Evolutionary conservation across 2,797 vertebrate genomes (phyloP), one percentile per base, ranked within the genome.

Genomic region (Labroides dimidiatus): DNA sequence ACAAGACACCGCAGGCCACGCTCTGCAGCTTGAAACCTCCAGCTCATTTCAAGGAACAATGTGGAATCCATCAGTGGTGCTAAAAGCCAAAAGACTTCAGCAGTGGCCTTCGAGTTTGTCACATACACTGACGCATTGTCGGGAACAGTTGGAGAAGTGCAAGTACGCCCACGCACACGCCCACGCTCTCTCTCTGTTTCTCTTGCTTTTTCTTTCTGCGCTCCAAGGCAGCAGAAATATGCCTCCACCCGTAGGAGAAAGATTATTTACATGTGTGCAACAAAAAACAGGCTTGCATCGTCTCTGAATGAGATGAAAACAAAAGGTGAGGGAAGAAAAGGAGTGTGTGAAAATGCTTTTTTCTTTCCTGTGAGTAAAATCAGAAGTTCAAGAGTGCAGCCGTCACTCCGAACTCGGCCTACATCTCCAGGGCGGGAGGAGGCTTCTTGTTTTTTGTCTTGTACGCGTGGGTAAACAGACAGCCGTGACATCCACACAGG

Each of bases 321-420:
- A 23, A 39, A 19, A 21, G 17, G 19, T 2, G 13, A 68, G 54
- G 37, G 43, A 24, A 39, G 60, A 50, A 57, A 58, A 42, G 42
- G 59, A 42, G 42, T 3, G 21, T 51, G 50, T 19, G 56, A 60
- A 53, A 10, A 54, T 2, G 51, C 15, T 39, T 56, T 66, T 56
- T 66, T 47, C 36, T 12, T 12, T 51, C 67, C 33, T 60, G 64
- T 43, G 64, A 78, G 23, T 74, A 57, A 68, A 52, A 53, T 14
- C 63, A 53, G 1, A 43, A 50, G 84, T 83, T 86, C 43, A 77
- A 52, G 57, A 72, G 83, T 64, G 72, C 77, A 75, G 51, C 17
- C 42, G 23, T 70, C 77, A 54, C 54, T 80, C 64, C 19, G 12
- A 39, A 21, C 48, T 50, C 0, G 10, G 15, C 11, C 69, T 5